Evolutionary conservation across 2,888 invertebrate genomes (phyloP).

Genomic region (Xylota sylvarum): DNA sequence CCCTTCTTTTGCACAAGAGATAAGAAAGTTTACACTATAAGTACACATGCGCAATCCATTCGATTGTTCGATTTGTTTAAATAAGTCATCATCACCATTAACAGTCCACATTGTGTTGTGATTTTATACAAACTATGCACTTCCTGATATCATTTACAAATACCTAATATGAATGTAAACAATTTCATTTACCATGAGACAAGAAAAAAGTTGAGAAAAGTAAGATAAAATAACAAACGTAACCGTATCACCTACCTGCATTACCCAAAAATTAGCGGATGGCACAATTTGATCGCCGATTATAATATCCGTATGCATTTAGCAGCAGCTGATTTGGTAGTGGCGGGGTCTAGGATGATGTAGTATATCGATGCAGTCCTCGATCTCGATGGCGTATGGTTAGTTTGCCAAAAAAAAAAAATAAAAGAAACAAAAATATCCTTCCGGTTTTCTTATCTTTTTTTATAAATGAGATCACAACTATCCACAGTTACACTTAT

Average conservation of each 20-base stretch:
- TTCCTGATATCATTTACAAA: slow-evolving; percentile 12
- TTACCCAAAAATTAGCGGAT: slow-evolving; percentile 85
- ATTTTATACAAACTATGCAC: slow-evolving; percentile 15
- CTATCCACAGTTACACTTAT: neutral
- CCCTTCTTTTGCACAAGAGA: slow-evolving; percentile 47
- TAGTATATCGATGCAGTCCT: slow-evolving; percentile 33
- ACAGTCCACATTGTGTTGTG: neutral
- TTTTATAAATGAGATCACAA: slow-evolving; percentile 24
- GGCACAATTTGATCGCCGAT: slow-evolving; percentile 85
- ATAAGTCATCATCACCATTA: slow-evolving; percentile 29
- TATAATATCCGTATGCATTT: slow-evolving; percentile 85
- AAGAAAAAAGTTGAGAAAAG: neutral
- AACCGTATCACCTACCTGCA: slow-evolving; percentile 82
- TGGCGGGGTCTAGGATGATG: slow-evolving; percentile 23
- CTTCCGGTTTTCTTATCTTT: neutral
- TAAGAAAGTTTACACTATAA: slow-evolving; percentile 59
- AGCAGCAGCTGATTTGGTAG: slow-evolving; percentile 74
- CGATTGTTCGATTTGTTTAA: slow-evolving; percentile 52
- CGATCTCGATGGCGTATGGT: slow-evolving; percentile 9
- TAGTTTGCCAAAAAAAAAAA: neutral
- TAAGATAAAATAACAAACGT: no score
- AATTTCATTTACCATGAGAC: neutral
- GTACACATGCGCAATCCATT: slow-evolving; percentile 46
- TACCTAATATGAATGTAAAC: neutral
- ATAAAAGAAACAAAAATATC: neutral